phyloP scores from a whole-genome alignment of 2,888 invertebrate genomes.

The Oscheius sp. region DNA sequence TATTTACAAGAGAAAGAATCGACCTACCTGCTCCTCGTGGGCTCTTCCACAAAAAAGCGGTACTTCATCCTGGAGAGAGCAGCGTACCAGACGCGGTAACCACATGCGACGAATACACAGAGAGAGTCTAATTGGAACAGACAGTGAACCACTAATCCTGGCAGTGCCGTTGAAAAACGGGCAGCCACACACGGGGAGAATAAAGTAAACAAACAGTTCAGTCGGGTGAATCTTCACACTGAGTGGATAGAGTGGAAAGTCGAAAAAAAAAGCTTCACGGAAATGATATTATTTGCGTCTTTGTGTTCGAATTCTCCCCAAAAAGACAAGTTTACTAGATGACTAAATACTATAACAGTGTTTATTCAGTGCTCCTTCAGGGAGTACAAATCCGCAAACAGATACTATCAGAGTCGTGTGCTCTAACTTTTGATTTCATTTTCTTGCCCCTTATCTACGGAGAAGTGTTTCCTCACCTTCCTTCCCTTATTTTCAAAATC shows the following conservation, averaged over 20 bases:
- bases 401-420: not conserved
- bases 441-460: not conserved
- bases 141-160: slow-evolving; percentile 29
- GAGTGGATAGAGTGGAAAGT: slow-evolving; percentile 9
- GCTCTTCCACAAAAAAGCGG: slow-evolving; percentile 17
- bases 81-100: slow-evolving; percentile 31
- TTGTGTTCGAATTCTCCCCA: too few species aligned
- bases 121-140: slow-evolving; percentile 25
- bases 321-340: too few species aligned
- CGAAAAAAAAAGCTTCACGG: not conserved
- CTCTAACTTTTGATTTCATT: not conserved
- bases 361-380: too few species aligned
- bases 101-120: slow-evolving; percentile 13
- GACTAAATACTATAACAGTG: too few species aligned
- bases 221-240: not conserved
- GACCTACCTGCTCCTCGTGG: slow-evolving; percentile 8
- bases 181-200: not conserved
- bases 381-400: too few species aligned
- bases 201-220: slow-evolving; percentile 18
- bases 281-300: too few species aligned
- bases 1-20: too few species aligned
- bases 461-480: not conserved
- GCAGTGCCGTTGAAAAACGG: slow-evolving; percentile 24
- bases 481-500: not conserved
- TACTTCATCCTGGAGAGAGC: not conserved